These are phyloP conservation scores for Sinocyclocheilus grahami DNA, from an alignment of 2,113 vertebrate species.

Conservation along the genomic window DNA sequence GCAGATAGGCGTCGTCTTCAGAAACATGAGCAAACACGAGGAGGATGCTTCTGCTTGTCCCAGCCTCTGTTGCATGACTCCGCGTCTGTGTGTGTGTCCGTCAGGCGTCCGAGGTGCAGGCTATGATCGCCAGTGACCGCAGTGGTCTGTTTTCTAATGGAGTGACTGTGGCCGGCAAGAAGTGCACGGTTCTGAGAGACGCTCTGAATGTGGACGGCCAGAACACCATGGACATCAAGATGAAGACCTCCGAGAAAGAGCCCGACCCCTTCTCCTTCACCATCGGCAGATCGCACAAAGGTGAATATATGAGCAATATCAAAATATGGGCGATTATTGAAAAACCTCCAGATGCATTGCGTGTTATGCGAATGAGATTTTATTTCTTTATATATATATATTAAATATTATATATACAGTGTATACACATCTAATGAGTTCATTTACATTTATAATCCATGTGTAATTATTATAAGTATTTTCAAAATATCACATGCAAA, in stretches of 20 bases:
- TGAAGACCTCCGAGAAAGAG: slow-evolving; percentile 47
- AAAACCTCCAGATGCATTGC: background rate
- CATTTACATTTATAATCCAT: no score
- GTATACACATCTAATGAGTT: no score
- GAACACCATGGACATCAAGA: slow-evolving; percentile 60
- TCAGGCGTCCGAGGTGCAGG: slow-evolving; percentile 45
- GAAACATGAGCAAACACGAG: slow-evolving; percentile 42
- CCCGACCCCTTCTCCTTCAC: slow-evolving; percentile 48
- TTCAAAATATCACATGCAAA: no score
- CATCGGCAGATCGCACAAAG: slow-evolving; percentile 42
- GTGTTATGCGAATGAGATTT: background rate
- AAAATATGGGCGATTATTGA: no score
- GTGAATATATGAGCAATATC: background rate
- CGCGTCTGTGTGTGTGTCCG: background rate
- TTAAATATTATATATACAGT: no score
- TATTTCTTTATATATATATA: no score
- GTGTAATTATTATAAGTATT: no score
- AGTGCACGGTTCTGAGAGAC: slow-evolving; percentile 55
- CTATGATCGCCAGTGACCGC: background rate
- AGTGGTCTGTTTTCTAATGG: slow-evolving; percentile 8
- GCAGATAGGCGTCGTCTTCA: no score
- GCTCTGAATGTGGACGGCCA: background rate
- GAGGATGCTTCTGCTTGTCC: background rate
- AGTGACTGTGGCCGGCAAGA: slow-evolving; percentile 38
- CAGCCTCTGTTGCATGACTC: background rate